These are phyloP conservation scores for Stictocephala bisonia DNA, from an alignment of 2,888 invertebrate species.

Conservation along the genomic window DNA sequence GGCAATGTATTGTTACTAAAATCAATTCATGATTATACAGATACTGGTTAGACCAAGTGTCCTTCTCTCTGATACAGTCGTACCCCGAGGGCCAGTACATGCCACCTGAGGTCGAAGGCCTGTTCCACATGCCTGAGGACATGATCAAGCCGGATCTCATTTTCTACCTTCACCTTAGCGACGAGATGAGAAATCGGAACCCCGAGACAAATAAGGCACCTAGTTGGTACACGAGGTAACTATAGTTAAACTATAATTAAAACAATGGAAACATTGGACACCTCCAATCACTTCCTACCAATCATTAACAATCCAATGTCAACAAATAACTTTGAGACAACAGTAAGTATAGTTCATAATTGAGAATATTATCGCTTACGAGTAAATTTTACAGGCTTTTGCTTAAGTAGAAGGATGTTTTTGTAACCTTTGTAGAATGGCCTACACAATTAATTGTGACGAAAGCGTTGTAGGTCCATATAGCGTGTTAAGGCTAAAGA, in stretches of 20 bases:
- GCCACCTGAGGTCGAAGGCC: not conserved
- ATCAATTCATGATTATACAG: not conserved
- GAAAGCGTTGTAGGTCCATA: too few species aligned
- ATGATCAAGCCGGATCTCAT: slow-evolving; percentile 8
- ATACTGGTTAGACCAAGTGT: slow-evolving; percentile 19
- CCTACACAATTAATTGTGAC: too few species aligned
- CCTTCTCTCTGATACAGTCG: not conserved
- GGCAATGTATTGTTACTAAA: too few species aligned
- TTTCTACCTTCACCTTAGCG: not conserved
- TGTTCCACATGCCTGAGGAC: not conserved
- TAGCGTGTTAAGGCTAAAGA: too few species aligned
- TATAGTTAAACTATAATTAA: not conserved
- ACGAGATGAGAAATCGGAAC: not conserved
- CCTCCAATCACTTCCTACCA: too few species aligned
- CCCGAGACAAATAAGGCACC: not conserved
- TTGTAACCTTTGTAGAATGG: too few species aligned
- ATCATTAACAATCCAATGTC: too few species aligned
- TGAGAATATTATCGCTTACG: too few species aligned
- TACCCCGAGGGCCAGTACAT: not conserved
- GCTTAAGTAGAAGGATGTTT: too few species aligned
- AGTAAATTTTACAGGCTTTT: too few species aligned
- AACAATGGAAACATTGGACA: not conserved
- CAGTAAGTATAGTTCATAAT: too few species aligned
- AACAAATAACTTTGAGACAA: too few species aligned
- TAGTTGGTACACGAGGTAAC: not conserved